Base-by-base conservation (phyloP, 2,113 vertebrate genomes). In the Pagrus major region DNA sequence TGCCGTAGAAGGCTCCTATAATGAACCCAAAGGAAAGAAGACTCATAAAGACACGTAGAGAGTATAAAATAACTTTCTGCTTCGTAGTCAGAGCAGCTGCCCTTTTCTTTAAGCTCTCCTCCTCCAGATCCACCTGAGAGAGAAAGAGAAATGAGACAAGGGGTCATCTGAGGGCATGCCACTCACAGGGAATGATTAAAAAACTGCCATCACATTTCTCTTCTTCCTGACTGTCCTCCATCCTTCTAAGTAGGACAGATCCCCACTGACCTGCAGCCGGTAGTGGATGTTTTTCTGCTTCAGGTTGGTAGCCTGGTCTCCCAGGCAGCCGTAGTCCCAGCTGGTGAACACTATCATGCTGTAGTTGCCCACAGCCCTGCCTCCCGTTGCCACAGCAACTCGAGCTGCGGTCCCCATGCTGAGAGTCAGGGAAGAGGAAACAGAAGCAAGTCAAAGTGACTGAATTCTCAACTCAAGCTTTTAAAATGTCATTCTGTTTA, bases 101-200 rank as follows among this genome's bases (percentile, higher is more conserved):
- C 11, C 5, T 85, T 31, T 76, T 89, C 72, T 92, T 91, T 33
- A 94, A 35, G 0, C n/a, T 73, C 3, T 96, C 94, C 77, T 98
- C 96, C 85, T 97, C 97, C 65, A 98, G 92, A 46, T 97, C 96
- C 91, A 97, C 91, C 97, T 98, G 86, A 56, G 2, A 31, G 7
- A 77, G 47, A 72, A 8, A 61, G 42, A 72, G 25, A 76, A 2
- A 47, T 21, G 4, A n/a, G 27, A 6, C 3, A 1, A 21, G 49
- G 15, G 39, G 31, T 56, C 39, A 59, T 37, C n/a, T 35, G 25
- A 66, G 44, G 52, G 27, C 25, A 64, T 18, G 18, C 74, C 2
- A 4, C 44, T 42, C 7, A 37, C 21, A 52, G 18, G 23, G 47
- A 54, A 20, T 16, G 27, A 42, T 25, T 42, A 25, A 12, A 12